Conservation (phyloP, 1,140 invertebrate genomes). For the Meloidogyne exigua region DNA sequence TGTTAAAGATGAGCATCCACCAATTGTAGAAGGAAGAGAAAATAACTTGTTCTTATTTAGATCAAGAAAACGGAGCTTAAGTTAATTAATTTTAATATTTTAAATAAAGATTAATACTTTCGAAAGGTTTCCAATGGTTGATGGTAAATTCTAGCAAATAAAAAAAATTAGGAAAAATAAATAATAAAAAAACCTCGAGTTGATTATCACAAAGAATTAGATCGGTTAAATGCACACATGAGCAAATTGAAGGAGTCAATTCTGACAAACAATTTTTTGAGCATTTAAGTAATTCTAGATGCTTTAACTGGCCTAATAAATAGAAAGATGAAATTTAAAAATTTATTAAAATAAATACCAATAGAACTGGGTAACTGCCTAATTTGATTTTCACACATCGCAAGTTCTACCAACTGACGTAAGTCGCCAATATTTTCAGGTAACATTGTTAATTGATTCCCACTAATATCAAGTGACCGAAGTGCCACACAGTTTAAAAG, state of each 20-base stretch:
- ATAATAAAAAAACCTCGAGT: slow-evolving; percentile 46
- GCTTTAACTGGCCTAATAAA: slow-evolving; percentile 33
- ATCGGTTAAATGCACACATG: slow-evolving; percentile 89
- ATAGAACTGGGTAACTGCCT: slow-evolving; percentile 88
- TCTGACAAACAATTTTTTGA: slow-evolving; percentile 90
- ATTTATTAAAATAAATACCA: slow-evolving; percentile 57
- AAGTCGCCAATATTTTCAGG: slow-evolving; percentile 91
- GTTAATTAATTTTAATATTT: background rate
- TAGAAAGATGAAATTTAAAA: slow-evolving; percentile 67
- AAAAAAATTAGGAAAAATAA: slow-evolving; percentile 9
- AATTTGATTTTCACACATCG: slow-evolving; percentile 91
- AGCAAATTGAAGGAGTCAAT: slow-evolving; percentile 86
- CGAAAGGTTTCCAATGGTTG: slow-evolving; percentile 83
- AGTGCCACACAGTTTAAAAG: slow-evolving; percentile 76
- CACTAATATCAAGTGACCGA: slow-evolving; percentile 80
- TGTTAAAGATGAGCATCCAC: slow-evolving; percentile 70
- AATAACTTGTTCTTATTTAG: slow-evolving; percentile 88
- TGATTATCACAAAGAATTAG: slow-evolving; percentile 93
- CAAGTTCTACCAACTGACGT: slow-evolving; percentile 85
- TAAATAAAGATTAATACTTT: slow-evolving; percentile 65
- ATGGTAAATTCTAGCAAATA: slow-evolving; percentile 75
- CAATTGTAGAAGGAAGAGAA: slow-evolving; percentile 77
- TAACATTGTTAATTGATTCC: slow-evolving; percentile 79
- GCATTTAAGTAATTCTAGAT: slow-evolving; percentile 74
- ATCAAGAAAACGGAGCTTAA: slow-evolving; percentile 76